Percentiles rank a stretch among this genome's conserved stretches.
phyloP scores from a whole-genome alignment of 2,113 vertebrate species.

The Ranitomeya variabilis region DNA sequence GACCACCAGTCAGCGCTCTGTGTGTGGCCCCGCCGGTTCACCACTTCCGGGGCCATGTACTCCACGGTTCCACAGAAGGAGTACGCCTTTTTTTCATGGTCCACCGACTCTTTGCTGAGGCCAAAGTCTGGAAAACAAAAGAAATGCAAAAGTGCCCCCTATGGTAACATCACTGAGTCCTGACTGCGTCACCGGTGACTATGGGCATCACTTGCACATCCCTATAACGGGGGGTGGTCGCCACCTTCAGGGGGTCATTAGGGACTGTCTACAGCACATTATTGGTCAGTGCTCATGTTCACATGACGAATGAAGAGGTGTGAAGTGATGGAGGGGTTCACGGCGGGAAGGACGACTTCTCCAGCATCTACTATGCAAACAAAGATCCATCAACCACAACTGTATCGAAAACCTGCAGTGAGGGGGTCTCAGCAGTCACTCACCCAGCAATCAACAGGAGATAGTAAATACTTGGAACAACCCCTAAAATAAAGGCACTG shows the following conservation, averaged over 20 bases:
- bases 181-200: neutral
- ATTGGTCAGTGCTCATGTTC: neutral
- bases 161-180: neutral
- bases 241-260: neutral
- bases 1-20: conserved; percentile 99
- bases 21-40: conserved; percentile 96
- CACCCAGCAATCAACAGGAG: too few species aligned
- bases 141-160: conserved; percentile 63
- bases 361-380: too few species aligned
- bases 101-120: conserved; percentile 98
- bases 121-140: conserved; percentile 86
- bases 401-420: too few species aligned
- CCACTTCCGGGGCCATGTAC: conserved; percentile 98
- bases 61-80: conserved; percentile 99
- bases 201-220: neutral
- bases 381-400: too few species aligned
- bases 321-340: too few species aligned
- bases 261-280: neutral
- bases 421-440: too few species aligned
- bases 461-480: too few species aligned
- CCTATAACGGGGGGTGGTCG: neutral
- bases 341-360: too few species aligned
- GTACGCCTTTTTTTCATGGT: conserved; percentile 97
- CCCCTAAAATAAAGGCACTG: too few species aligned
- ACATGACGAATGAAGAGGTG: too few species aligned